Evolutionary conservation across 2,113 vertebrate genomes (phyloP).

Genomic region (Herpailurus yagouaroundi): DNA sequence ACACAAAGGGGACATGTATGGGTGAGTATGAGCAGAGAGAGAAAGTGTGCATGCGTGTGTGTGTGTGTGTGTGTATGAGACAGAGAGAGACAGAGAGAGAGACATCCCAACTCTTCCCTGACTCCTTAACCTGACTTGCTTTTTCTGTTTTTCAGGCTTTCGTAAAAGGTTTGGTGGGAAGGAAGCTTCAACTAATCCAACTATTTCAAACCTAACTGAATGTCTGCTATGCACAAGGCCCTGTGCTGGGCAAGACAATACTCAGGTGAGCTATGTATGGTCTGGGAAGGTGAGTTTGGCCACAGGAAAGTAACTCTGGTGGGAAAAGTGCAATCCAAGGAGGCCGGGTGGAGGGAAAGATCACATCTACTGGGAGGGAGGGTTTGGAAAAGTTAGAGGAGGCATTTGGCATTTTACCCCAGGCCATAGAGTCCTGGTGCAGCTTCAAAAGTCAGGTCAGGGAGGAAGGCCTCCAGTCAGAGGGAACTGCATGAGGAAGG

Average conservation of each 20-base stretch:
- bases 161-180: not conserved
- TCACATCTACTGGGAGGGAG: not conserved
- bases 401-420: not conserved
- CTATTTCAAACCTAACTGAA: not conserved
- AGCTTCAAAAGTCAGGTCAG: not conserved
- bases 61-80: not conserved
- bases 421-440: not conserved
- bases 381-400: not conserved
- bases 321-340: not conserved
- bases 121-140: not conserved
- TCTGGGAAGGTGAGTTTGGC: not conserved
- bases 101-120: not conserved
- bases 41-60: too few relatives aligned
- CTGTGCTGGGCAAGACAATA: not conserved
- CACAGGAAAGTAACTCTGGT: not conserved
- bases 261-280: accelerated
- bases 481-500: accelerated
- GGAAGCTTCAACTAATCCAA: not conserved
- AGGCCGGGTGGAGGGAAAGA: not conserved
- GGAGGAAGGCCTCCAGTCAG: not conserved
- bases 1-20: not conserved
- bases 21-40: not conserved
- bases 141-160: constrained; percentile 6
- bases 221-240: not conserved
- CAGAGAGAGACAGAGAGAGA: not conserved